Percentiles rank a stretch among this genome's conserved stretches.
phyloP scores from a whole-genome alignment of 2,113 vertebrate genomes.

The Shinisaurus crocodilurus region DNA sequence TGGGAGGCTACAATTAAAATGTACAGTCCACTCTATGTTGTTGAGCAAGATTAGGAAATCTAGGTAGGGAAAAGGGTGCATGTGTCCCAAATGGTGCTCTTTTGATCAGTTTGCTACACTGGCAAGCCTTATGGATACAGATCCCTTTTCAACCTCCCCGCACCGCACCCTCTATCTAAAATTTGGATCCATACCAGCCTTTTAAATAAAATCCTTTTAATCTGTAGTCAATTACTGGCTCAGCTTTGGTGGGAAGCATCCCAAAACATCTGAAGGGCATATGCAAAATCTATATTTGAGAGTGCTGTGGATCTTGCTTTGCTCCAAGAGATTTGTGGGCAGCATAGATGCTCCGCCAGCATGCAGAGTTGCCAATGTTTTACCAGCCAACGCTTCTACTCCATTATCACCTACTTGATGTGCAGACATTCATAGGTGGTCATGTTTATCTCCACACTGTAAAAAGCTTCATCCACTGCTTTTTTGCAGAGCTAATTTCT shows the following conservation, averaged over 20 bases:
- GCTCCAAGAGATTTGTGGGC: not conserved
- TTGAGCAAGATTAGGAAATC: not conserved
- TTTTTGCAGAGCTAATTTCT: not conserved
- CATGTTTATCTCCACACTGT: not conserved
- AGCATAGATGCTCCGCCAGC: not conserved
- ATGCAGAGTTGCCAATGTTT: not conserved
- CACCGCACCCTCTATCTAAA: not conserved
- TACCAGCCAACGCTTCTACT: not conserved
- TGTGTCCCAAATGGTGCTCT: not conserved
- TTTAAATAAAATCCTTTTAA: not conserved
- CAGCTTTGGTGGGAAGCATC: not conserved
- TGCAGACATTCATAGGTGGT: not conserved
- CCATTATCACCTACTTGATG: not conserved
- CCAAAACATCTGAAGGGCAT: not conserved
- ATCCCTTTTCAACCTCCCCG: not conserved
- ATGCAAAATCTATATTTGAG: not conserved
- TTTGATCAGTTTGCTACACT: not conserved
- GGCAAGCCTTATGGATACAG: not conserved
- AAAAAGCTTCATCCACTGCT: no score
- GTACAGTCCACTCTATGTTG: no score
- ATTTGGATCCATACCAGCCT: not conserved
- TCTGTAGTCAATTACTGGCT: conserved; percentile 5
- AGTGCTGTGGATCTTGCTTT: not conserved
- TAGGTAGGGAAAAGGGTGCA: no score
- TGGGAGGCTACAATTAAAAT: no score